Percentiles rank a stretch among this genome's conserved stretches.
These are phyloP conservation scores for Potamilus streckersoni DNA, from an alignment of 1,140 invertebrate genomes.

Conservation along the genomic window DNA sequence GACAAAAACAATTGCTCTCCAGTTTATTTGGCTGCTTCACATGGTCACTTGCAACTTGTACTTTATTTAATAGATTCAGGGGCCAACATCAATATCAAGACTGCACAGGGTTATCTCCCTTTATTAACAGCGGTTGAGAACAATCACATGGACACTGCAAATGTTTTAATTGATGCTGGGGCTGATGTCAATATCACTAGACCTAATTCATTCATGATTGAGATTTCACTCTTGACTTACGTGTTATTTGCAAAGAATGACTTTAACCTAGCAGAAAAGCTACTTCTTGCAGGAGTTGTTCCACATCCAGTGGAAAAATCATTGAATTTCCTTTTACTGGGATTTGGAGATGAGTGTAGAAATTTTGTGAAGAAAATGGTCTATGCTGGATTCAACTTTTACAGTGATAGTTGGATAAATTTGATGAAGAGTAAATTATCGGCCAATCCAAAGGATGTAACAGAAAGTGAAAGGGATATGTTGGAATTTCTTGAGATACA, in stretches of 20 bases:
- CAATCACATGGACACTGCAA: slow-evolving; percentile 4
- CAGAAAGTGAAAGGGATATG: slow-evolving; percentile 9
- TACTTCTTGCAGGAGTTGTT: slow-evolving; percentile 5
- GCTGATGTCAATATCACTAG: slow-evolving; percentile 12
- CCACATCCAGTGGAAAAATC: slow-evolving; percentile 17
- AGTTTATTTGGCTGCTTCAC: slow-evolving; percentile 11
- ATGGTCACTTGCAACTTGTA: slow-evolving; percentile 1
- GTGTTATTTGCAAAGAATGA: slow-evolving; percentile 13
- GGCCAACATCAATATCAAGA: slow-evolving; percentile 12
- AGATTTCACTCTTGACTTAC: slow-evolving; percentile 13
- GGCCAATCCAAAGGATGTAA: not conserved
- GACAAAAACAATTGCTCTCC: slow-evolving; percentile 19
- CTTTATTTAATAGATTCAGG: not conserved
- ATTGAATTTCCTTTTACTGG: slow-evolving; percentile 8
- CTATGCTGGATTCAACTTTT: slow-evolving; percentile 7
- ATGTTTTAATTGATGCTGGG: slow-evolving; percentile 4
- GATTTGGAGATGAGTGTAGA: slow-evolving; percentile 1
- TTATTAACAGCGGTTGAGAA: slow-evolving; percentile 20
- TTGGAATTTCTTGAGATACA: slow-evolving; percentile 7
- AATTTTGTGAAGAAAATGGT: slow-evolving; percentile 13
- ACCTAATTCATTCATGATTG: slow-evolving; percentile 7
- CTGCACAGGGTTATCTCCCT: slow-evolving; percentile 9
- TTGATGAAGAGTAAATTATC: slow-evolving; percentile 3
- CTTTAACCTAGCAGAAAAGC: slow-evolving; percentile 6
- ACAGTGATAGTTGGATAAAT: slow-evolving; percentile 10